Conservation (phyloP, 2,797 vertebrate species). For the Todus mexicanus region DNA sequence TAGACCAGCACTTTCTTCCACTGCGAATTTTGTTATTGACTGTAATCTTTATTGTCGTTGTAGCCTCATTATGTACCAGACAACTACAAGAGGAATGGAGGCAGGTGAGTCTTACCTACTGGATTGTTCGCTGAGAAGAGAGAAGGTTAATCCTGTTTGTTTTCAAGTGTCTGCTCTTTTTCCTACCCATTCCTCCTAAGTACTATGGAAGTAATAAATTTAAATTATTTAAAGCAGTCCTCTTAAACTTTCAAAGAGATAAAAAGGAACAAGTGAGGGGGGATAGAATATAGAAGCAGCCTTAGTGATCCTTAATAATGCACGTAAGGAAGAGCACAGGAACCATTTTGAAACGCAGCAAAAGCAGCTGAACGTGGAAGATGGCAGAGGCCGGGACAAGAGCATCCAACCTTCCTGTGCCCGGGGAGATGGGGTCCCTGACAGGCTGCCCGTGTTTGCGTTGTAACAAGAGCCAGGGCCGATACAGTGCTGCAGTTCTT, state of each 20-base stretch:
- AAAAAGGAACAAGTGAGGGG: not conserved
- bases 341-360: not conserved
- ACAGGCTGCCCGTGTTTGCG: accelerated
- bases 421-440: not conserved
- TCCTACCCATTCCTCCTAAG: not conserved
- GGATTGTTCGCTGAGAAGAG: not conserved
- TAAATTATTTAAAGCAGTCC: not conserved
- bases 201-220: not conserved
- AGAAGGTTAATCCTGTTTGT: not conserved
- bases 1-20: not conserved
- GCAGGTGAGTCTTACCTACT: conserved; percentile 76
- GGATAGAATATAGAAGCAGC: not conserved
- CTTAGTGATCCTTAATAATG: not conserved
- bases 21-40: not conserved
- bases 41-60: not conserved
- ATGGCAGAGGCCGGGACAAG: not conserved
- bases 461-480: not conserved
- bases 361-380: not conserved
- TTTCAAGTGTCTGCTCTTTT: not conserved
- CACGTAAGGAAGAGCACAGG: not conserved
- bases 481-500: not conserved
- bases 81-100: conserved; percentile 97
- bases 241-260: not conserved
- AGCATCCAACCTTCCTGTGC: not conserved
- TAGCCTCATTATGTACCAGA: conserved; percentile 98